Evolutionary conservation across 2,113 vertebrate species (phyloP).

Genomic region (Tenrec ecaudatus): DNA sequence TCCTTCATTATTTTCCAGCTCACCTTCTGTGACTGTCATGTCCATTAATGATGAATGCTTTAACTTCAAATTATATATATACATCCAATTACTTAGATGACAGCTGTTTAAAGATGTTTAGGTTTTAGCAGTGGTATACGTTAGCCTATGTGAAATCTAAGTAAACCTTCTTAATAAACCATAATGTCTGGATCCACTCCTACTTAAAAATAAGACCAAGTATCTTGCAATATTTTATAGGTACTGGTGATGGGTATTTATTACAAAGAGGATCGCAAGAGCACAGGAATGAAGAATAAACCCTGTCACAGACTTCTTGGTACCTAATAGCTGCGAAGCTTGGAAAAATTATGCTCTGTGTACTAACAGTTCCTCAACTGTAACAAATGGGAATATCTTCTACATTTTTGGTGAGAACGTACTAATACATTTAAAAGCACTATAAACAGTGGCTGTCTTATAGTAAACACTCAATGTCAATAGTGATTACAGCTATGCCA

Average conservation of each 20-base stretch:
- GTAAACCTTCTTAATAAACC: background rate
- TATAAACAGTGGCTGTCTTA: constrained; percentile 25
- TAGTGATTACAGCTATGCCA: background rate
- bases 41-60: constrained; percentile 41
- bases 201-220: constrained; percentile 43
- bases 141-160: background rate
- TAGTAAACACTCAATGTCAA: background rate
- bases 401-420: background rate
- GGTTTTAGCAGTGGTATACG: constrained; percentile 35
- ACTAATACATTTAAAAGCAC: constrained; percentile 15
- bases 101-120: constrained; percentile 42
- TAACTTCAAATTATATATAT: background rate
- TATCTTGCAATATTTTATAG: constrained; percentile 7
- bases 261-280: background rate
- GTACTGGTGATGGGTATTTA: background rate
- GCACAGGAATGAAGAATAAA: background rate
- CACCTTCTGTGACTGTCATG: constrained; percentile 76
- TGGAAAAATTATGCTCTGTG: background rate
- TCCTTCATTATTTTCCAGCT: constrained; percentile 62
- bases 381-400: background rate
- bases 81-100: constrained; percentile 11
- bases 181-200: background rate
- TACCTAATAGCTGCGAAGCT: background rate
- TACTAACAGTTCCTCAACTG: background rate
- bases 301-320: background rate